phyloP scores from a whole-genome alignment of 2,888 invertebrate species.

The Epinotia bilunana region DNA sequence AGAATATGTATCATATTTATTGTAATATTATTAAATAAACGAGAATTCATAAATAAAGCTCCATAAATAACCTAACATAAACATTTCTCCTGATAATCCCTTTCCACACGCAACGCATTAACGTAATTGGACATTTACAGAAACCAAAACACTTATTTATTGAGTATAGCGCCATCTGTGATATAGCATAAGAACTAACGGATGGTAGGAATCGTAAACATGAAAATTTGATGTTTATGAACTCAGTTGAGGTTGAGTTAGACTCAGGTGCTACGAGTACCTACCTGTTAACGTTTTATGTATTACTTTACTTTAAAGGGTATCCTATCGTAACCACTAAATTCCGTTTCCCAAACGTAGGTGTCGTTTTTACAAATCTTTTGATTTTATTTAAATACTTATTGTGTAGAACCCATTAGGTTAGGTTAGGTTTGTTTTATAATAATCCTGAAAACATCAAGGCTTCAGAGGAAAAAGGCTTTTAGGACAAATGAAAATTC shows the following conservation, averaged over 20 bases:
- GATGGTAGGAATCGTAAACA: slow-evolving; percentile 17
- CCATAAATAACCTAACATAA: slow-evolving; percentile 21
- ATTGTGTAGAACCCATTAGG: no score
- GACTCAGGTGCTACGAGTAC: background rate
- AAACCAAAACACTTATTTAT: slow-evolving; percentile 18
- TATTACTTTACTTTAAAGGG: no score
- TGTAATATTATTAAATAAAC: slow-evolving; percentile 7
- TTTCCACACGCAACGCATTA: slow-evolving; percentile 38
- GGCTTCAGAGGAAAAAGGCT: no score
- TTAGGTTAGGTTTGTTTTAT: no score
- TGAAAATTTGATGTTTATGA: slow-evolving; percentile 5
- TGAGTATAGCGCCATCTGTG: slow-evolving; percentile 41
- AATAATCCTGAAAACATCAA: no score
- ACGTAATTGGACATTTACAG: slow-evolving; percentile 26
- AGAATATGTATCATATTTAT: no score
- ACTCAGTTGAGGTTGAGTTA: background rate
- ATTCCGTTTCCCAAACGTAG: no score
- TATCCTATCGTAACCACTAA: no score
- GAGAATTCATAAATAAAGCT: slow-evolving; percentile 11
- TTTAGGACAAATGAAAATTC: no score
- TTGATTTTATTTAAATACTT: no score
- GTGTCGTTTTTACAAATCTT: no score
- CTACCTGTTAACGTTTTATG: no score
- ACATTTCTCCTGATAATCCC: slow-evolving; percentile 9
- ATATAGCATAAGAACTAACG: slow-evolving; percentile 35